These are phyloP conservation scores for Octomys mimax DNA, from an alignment of 2,797 vertebrate genomes.

Conservation along the genomic window DNA sequence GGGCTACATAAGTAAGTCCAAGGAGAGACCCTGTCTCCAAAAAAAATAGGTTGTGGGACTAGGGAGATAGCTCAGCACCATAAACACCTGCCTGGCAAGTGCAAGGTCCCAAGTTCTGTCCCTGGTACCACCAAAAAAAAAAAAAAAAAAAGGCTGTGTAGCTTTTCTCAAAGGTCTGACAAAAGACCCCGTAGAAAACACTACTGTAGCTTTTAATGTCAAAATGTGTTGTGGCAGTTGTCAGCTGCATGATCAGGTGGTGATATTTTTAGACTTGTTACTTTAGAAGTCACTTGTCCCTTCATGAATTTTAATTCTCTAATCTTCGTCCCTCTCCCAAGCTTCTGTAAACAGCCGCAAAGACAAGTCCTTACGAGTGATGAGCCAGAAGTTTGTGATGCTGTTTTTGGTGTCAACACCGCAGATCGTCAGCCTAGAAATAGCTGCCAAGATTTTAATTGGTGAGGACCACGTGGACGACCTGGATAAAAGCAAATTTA, in stretches of 20 bases:
- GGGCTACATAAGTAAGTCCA: not conserved
- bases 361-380: conserved; percentile 97
- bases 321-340: conserved; percentile 84
- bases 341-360: conserved; percentile 97
- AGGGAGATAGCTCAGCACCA: too few relatives aligned
- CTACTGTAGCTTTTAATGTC: not conserved
- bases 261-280: conserved; percentile 74
- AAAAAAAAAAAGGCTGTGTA: not conserved
- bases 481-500: conserved; percentile 98
- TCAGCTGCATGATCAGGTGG: conserved; percentile 3
- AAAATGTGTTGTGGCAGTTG: conserved; percentile 25
- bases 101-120: too few relatives aligned
- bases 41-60: not conserved
- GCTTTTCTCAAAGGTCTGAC: not conserved
- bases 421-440: conserved; percentile 95
- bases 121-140: not conserved
- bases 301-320: conserved; percentile 78
- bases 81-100: too few relatives aligned
- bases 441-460: conserved; percentile 98
- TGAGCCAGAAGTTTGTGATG: conserved; percentile 99
- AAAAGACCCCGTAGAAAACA: not conserved
- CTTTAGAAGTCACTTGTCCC: conserved; percentile 70
- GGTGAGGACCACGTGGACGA: conserved; percentile 96
- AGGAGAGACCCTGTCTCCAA: not conserved
- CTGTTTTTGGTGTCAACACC: conserved; percentile 96